These are phyloP conservation scores for Sebastes steindachneri DNA, from an alignment of 2,797 vertebrate genomes.

Conservation along the genomic window DNA sequence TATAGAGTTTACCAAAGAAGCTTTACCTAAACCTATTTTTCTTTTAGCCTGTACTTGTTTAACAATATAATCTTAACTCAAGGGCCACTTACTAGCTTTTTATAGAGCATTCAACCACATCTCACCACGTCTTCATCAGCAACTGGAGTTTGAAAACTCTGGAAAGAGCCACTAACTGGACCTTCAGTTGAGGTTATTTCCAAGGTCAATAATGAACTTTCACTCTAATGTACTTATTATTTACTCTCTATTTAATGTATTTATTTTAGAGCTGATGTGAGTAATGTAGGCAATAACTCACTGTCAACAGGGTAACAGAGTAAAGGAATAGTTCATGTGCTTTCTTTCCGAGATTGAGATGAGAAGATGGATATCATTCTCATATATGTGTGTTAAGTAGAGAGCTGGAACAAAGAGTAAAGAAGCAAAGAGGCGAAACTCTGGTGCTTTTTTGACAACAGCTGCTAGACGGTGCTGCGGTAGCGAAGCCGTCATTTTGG, in stretches of 20 bases:
- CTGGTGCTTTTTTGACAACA: too few relatives aligned
- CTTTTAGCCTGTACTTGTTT: not conserved
- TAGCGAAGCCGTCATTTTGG: accelerated
- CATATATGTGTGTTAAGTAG: too few relatives aligned
- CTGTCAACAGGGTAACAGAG: not conserved
- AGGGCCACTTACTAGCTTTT: not conserved
- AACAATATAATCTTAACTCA: not conserved
- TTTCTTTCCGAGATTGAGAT: too few relatives aligned
- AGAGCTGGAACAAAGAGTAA: too few relatives aligned
- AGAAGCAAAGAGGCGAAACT: too few relatives aligned
- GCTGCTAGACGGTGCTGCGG: too few relatives aligned
- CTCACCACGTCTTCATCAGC: not conserved
- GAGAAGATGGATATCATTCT: too few relatives aligned
- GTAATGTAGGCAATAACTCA: not conserved
- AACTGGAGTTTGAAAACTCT: not conserved
- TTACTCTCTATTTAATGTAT: not conserved
- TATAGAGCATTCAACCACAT: not conserved
- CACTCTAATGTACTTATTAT: not conserved
- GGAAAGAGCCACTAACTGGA: too few relatives aligned
- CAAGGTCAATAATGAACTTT: not conserved
- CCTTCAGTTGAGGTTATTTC: not conserved
- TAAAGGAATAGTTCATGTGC: not conserved
- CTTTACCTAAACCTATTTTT: not conserved
- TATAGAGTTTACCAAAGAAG: not conserved
- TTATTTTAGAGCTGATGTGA: not conserved